Base-by-base conservation (phyloP, 2,888 invertebrate genomes). In the Drosophila incognita region DNA sequence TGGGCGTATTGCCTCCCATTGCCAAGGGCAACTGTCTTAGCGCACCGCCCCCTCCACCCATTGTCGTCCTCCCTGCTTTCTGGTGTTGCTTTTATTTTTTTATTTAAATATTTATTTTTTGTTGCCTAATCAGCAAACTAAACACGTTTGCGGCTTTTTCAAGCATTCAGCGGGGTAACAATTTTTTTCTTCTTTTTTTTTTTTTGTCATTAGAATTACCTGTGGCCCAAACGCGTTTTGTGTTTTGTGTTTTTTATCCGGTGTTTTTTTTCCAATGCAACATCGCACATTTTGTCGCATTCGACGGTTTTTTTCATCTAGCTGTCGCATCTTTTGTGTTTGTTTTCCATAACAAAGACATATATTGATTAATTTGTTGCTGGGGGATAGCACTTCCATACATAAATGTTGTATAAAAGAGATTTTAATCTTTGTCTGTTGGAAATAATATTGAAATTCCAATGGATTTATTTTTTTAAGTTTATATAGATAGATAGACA, bases 1-100 rank as follows among this genome's bases (percentile, higher is more conserved):
- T 66, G 15, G 35, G 35, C 29, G n/a, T 59, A 3, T 33, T 35
- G 40, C 52, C 65, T 51, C 38, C 66, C 64, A 78, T 69, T 81
- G 76, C 76, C 82, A 79, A 82, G 82, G 81, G 79, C 81, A 79
- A 69, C 79, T 71, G 74, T 82, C 80, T 77, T 77, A 60, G 2
- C 46, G 1, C 24, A 24, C 35, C 35, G 40, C 33, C 33, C 33
- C 33, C 4, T 11, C 33, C 33, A 33, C 27, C 35, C 42, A 38
- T 58, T 31, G 27, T 52, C 64, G n/a, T n/a, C 11, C 49, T 59
- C 33, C 40, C 13, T 48, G 42, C 8, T 59, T 53, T 56, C 11
- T 59, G 15, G 15, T 38, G 40, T 21, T 57, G 57, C 27, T 24
- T 46, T 46, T 40, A 18, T 15, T 36, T 36, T 15, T 15, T 3